Percentiles rank a stretch among this genome's conserved stretches.
Conservation (phyloP, 37 sponge, comb jelly and placozoan species). For the Hexactinellida sp. region DNA sequence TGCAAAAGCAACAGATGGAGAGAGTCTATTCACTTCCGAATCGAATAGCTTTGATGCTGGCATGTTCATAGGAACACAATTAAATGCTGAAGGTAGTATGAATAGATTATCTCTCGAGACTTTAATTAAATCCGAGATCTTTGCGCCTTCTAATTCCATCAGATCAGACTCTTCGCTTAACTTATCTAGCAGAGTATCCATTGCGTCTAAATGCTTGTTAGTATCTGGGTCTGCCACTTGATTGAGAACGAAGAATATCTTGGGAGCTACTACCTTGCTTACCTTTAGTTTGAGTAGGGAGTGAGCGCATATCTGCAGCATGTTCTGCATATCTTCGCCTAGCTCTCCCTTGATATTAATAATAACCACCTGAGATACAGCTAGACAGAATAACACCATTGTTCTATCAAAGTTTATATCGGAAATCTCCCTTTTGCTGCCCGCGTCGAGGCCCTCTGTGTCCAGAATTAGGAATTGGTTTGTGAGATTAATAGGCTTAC, state of each 20-base stretch:
- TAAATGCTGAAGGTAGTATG: neutral
- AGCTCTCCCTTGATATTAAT: neutral
- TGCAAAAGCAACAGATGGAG: neutral
- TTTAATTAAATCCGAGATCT: neutral
- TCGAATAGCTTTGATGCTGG: neutral
- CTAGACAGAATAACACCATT: too few relatives aligned
- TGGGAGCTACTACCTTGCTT: neutral
- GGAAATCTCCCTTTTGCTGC: too few relatives aligned
- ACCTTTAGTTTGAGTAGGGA: neutral
- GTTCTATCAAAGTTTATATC: neutral
- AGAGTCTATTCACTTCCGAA: neutral
- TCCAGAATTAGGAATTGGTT: too few relatives aligned
- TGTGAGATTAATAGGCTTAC: too few relatives aligned
- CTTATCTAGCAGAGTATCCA: neutral
- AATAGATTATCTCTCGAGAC: neutral
- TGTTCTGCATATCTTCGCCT: neutral
- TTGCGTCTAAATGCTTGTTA: neutral
- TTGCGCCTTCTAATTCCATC: neutral
- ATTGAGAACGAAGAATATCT: too few relatives aligned
- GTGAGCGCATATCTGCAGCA: neutral
- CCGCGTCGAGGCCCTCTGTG: too few relatives aligned
- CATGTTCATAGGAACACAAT: neutral
- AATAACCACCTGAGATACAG: too few relatives aligned
- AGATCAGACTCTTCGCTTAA: neutral
- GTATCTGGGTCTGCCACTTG: neutral